These are phyloP conservation scores for Athripsodes cinereus DNA, from an alignment of 2,888 invertebrate species.

Conservation along the genomic window DNA sequence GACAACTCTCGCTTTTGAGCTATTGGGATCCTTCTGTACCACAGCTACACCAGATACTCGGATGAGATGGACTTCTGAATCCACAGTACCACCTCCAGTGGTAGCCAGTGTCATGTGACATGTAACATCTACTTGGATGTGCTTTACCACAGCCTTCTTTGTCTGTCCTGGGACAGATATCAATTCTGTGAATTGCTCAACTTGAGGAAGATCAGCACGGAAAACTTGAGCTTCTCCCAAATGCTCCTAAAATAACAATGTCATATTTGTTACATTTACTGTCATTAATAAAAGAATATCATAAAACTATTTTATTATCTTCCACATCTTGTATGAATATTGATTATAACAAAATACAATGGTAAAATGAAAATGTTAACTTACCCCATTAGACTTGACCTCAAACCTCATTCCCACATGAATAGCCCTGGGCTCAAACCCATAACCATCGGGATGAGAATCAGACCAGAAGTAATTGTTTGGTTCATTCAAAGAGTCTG, in stretches of 20 bases:
- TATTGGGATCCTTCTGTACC: slow-evolving; percentile 54
- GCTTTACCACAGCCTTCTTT: slow-evolving; percentile 51
- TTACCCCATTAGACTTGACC: slow-evolving; percentile 54
- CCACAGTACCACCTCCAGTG: slow-evolving; percentile 51
- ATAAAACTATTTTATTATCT: too few relatives aligned
- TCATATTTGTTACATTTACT: not conserved
- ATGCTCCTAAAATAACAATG: slow-evolving; percentile 36
- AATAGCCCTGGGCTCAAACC: slow-evolving; percentile 61
- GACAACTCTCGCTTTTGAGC: slow-evolving; percentile 48
- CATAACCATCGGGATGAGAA: slow-evolving; percentile 65
- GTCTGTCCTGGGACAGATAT: slow-evolving; percentile 40
- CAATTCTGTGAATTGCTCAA: slow-evolving; percentile 57
- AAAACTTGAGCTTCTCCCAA: slow-evolving; percentile 63
- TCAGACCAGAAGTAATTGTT: slow-evolving; percentile 75
- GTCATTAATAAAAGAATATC: not conserved
- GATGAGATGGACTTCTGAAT: slow-evolving; percentile 57
- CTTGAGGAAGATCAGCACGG: slow-evolving; percentile 61
- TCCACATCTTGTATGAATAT: too few relatives aligned
- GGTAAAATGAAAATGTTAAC: not conserved
- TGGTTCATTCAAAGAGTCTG: slow-evolving; percentile 53
- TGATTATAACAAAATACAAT: not conserved
- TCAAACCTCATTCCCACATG: slow-evolving; percentile 60
- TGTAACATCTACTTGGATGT: slow-evolving; percentile 61
- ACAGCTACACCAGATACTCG: slow-evolving; percentile 62
- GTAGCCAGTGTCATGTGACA: slow-evolving; percentile 59